Evolutionary conservation across 2,113 vertebrate species (phyloP), one percentile per base, ranked within the genome.

Genomic region (Pelodiscus sinensis): DNA sequence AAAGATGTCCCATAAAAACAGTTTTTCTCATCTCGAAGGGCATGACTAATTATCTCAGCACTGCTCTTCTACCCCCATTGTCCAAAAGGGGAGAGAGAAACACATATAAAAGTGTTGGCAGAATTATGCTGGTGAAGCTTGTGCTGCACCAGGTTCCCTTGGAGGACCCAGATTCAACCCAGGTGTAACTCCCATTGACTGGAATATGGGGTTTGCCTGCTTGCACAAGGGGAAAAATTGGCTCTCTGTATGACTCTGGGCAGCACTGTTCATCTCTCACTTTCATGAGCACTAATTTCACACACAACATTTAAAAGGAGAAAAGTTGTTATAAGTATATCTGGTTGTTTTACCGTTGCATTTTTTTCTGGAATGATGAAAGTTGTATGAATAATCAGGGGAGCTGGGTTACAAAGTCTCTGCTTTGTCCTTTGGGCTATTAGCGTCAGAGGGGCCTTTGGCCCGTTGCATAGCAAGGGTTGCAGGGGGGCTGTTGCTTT

Each of bases 331-430:
- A 11, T 85, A 18, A 0, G 0, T n/a, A 71, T 83, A 81, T 52
- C 31, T 50, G 54, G 6, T 71, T 4, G 78, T 6, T 81, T 75
- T 68, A 71, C 4, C n/a, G 10, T 21, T 35, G 18, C 31, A 21
- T 77, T 77, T 94, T 93, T 86, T 89, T 91, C 58, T 90, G 91
- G 52, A 38, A 21, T 51, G 81, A 31, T 86, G 52, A 11, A 92
- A 25, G 18, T n/a, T 38, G 22, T n/a, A 89, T 87, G 79, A 88
- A 50, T 84, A 90, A 81, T 79, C 38, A 75, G 27, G 25, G 51
- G 78, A 25, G 78, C 35, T 44, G 54, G 21, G 18, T 35, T 81
- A n/a, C 79, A 91, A 75, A 29, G 55, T 82, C 79, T 13, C 62
- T 91, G 2, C 1, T 88, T 56, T 88, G 77, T 75, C 44, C 25